Evolutionary conservation across 2,113 vertebrate species (phyloP), one percentile per base, ranked within the genome.

Genomic region (Pungitius pungitius): DNA sequence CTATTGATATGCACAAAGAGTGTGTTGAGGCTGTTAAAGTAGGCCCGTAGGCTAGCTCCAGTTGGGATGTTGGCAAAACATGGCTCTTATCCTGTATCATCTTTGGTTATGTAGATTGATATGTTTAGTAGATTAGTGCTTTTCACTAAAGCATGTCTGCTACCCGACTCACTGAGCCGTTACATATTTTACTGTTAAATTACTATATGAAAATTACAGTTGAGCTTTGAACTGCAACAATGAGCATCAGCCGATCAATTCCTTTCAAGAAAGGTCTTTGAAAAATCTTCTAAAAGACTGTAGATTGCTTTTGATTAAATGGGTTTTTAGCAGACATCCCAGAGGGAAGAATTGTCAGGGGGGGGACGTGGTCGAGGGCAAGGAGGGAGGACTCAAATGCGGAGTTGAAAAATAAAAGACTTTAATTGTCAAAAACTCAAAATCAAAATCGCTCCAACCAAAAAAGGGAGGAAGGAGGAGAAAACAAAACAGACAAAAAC

Each of bases 1-100:
- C 78, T 83, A 88, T 87, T 90, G 93, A 92, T 89, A 89, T 81
- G 80, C 85, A 86, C 87, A 81, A 64, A 80, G 82, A 81, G 75
- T 67, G n/a, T 47, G 73, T 81, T 55, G 67, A 62, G 82, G 75
- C 77, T 86, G 81, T 87, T 80, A 86, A 87, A 90, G 82, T 67
- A 51, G 63, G 77, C 73, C 87, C 15, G 47, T 68, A 79, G 78
- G 83, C 81, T 54, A 47, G 60, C 76, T 67, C 60, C 33, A 51
- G 51, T 54, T 63, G 37, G 67, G 56, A 75, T 78, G 37, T 59
- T 62, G 74, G 67, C 64, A 71, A 81, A 85, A 83, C 78, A 75
- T 68, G 27, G 27, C 55, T 69, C 59, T 59, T 74, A 74, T 79
- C 68, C 59, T 70, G 59, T 63, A 73, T 84, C 55, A 8, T 58